Percentiles rank a stretch among this genome's conserved stretches.
Conservation (phyloP, 2,797 vertebrate species). For the Thunnus albacares region DNA sequence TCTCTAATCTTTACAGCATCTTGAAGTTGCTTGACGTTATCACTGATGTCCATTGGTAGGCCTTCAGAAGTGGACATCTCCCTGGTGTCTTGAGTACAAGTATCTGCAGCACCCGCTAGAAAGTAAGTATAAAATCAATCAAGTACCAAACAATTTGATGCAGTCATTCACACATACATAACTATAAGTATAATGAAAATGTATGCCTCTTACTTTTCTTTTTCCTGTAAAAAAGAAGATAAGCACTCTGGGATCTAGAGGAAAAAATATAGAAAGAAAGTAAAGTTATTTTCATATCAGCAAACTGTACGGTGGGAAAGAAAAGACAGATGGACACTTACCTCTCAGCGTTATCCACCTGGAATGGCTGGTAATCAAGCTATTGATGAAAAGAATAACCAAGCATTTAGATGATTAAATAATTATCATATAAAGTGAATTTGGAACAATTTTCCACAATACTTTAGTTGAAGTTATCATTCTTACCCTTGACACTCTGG, state of each 20-base stretch:
- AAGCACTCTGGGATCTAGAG: constrained; percentile 52
- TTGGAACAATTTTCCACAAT: not conserved
- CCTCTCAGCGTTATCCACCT: not conserved
- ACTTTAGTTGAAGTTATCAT: not conserved
- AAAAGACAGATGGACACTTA: constrained; percentile 6
- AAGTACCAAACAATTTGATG: no score
- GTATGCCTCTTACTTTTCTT: constrained; percentile 35
- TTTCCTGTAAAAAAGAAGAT: constrained; percentile 73
- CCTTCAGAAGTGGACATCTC: no score
- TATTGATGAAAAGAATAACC: constrained; percentile 16
- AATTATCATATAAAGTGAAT: not conserved
- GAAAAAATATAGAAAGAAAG: not conserved
- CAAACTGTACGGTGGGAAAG: fast-evolving
- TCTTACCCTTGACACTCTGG: constrained; percentile 59
- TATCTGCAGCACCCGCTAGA: no score
- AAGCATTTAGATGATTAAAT: not conserved
- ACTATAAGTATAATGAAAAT: no score
- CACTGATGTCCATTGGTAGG: not conserved
- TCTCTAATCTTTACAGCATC: not conserved
- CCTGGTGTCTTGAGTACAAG: no score
- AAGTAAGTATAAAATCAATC: no score
- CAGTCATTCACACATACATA: no score
- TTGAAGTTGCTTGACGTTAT: not conserved
- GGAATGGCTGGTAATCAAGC: fast-evolving
- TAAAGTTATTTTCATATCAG: not conserved